Evolutionary conservation across 2,888 invertebrate species (phyloP), one percentile per base, ranked within the genome.

Genomic region (Choristoneura rosaceana): DNA sequence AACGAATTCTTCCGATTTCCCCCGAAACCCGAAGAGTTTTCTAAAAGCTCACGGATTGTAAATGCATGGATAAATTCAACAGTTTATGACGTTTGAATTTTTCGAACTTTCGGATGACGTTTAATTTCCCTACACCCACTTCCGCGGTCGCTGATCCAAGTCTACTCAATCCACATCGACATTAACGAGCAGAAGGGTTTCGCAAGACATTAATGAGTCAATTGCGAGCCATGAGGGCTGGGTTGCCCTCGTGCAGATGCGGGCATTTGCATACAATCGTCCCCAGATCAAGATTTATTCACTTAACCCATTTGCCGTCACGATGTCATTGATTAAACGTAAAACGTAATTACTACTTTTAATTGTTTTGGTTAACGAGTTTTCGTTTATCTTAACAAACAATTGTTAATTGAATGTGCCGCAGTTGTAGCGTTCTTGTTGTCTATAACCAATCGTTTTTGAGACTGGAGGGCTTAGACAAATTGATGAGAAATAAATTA

Each of bases 201-300:
- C 74, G 76, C 76, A 77, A 77, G 65, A 73, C 64, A 52, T 71
- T 75, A 74, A 70, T 71, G 63, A 71, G 75, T 71, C 69, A 74
- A 74, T 71, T 64, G 55, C 52, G 0, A 5, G n/a, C 55, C 12
- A 74, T 74, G 71, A 66, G 75, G 75, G 74, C 73, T 41, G 34
- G 5, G 25, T 45, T 61, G 61, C 61, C 15, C 81, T 60, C 75
- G 80, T 83, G 84, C 85, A 83, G 81, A 91, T 92, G 89, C 90
- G 91, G 91, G 91, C 82, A 89, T 91, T 91, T 84, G 80, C 89
- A 89, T 90, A 87, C 87, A 89, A 89, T 89, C 82, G 82, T 70
- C 50, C 52, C 34, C 74, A 71, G 78, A 80, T 79, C 74, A 75
- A 81, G 81, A 86, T 84, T 85, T 83, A 86, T 84, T 85, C 82